Evolutionary conservation across 2,888 invertebrate species (phyloP), one percentile per base, ranked within the genome.

Genomic region (Eristalis intricaria): DNA sequence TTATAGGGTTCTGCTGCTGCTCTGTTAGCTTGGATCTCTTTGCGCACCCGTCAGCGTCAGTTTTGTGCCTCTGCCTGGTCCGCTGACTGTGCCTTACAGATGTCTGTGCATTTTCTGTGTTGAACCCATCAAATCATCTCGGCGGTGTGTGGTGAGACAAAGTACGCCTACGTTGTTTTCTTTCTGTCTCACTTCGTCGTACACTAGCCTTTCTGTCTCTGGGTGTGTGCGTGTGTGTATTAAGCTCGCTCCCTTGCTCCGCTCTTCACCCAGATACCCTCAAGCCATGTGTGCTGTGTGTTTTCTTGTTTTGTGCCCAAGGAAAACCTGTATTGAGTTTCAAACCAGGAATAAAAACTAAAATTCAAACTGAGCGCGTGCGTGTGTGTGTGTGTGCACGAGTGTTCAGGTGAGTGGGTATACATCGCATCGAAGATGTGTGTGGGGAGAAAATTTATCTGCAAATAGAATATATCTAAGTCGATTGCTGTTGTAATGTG

Each of bases 151-250:
- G 76, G 84, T 79, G 64, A 76, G 87, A 87, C 87, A 87, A 87
- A 87, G 87, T 80, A 84, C 87, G 80, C 87, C 87, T 87, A 87
- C 87, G 87, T 84, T 87, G 84, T 87, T 87, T 79, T 87, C 83
- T 66, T 87, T 66, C 79, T 84, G 23, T 87, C 87, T 87, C 87
- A 73, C 84, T 79, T 79, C 29, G 58, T 23, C 61, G 32, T 50
- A 69, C 64, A 65, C 15, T 35, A 13, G 22, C 19, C n/a, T 22
- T 1, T 11, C 13, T 8, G 32, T 29, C 23, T n/a, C 15, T 22
- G 56, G 23, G 23, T 65, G n/a, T 26, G 7, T 38, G 56, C 43
- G 26, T n/a, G 8, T 69, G 13, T 73, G 10, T 73, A 61, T 74
- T 66, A 68, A 60, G 32, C 65, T 76, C 35, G 35, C 19, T 76